Evolutionary conservation across 1,140 invertebrate species (phyloP).

Genomic region (Popillia japonica): DNA sequence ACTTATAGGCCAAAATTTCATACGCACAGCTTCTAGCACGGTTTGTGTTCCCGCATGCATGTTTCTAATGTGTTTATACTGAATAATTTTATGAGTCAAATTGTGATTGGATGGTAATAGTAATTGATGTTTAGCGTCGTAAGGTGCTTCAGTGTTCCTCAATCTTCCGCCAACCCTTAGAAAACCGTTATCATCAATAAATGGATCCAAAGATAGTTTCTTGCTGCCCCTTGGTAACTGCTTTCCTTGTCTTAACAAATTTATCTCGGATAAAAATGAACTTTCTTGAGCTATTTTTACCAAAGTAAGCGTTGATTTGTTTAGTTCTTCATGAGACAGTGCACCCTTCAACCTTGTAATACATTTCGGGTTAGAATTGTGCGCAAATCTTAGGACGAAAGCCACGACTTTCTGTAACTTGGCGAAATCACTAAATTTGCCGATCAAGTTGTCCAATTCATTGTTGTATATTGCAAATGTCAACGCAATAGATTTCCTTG

Average conservation of each 20-base stretch:
- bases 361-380: too few species aligned
- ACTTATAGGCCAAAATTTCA: slow-evolving; percentile 5
- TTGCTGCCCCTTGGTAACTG: background rate
- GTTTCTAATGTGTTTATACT: background rate
- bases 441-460: too few species aligned
- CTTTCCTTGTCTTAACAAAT: background rate
- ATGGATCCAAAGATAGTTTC: background rate
- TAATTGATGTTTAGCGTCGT: background rate
- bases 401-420: too few species aligned
- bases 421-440: too few species aligned
- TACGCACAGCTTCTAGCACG: background rate
- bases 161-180: background rate
- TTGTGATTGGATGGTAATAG: background rate
- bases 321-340: too few species aligned
- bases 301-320: too few species aligned
- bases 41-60: background rate
- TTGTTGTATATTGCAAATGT: too few species aligned
- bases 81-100: background rate
- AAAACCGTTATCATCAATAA: background rate
- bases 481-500: too few species aligned
- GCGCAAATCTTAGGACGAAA: too few species aligned
- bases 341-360: too few species aligned
- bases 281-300: too few species aligned
- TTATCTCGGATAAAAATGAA: too few species aligned
- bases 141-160: background rate